A percentile compares a stretch with the other conserved stretches of the same genome.
Evolutionary conservation across 2,888 invertebrate species (phyloP).

Genomic region (Resseliella maxima): DNA sequence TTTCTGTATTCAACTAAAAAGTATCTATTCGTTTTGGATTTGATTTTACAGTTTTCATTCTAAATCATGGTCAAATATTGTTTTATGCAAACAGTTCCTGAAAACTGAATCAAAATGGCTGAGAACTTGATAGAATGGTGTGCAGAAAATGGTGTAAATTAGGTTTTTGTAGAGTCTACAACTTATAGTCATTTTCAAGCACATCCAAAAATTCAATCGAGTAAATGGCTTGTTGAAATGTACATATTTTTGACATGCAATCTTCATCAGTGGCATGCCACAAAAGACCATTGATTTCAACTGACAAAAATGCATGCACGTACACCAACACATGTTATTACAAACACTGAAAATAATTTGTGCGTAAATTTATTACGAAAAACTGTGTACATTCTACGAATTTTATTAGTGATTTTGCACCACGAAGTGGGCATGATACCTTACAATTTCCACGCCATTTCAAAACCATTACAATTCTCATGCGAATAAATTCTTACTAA

Average conservation of each 20-base stretch:
- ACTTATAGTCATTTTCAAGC: neutral
- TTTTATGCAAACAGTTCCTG: neutral
- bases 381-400: too few relatives aligned
- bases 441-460: too few relatives aligned
- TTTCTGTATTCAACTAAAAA: too few relatives aligned
- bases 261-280: slow-evolving; percentile 19
- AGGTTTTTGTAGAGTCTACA: neutral
- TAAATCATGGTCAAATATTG: neutral
- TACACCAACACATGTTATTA: too few relatives aligned
- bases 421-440: too few relatives aligned
- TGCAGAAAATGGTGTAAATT: slow-evolving; percentile 35
- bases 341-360: too few relatives aligned
- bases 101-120: slow-evolving; percentile 42
- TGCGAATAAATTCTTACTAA: neutral
- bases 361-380: too few relatives aligned
- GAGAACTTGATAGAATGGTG: neutral
- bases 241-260: slow-evolving; percentile 41
- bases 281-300: slow-evolving; percentile 25
- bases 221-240: slow-evolving; percentile 46
- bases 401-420: too few relatives aligned
- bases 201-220: slow-evolving; percentile 40
- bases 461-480: neutral
- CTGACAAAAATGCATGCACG: neutral
- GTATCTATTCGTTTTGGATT: too few relatives aligned
- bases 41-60: neutral